phyloP scores from a whole-genome alignment of 1,140 invertebrate genomes.

The Trigoniulus corallinus region DNA sequence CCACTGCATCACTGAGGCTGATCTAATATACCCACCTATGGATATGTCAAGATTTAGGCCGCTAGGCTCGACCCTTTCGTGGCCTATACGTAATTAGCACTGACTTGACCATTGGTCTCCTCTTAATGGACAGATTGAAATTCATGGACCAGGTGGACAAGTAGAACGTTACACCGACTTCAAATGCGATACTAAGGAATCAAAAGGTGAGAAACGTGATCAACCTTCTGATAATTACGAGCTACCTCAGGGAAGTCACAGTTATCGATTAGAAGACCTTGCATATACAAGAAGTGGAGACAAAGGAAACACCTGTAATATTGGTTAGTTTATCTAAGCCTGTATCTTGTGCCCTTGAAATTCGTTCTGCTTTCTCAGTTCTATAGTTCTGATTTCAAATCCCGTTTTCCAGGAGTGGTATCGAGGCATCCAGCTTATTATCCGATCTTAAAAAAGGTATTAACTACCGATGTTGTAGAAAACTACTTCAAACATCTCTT shows the following conservation, averaged over 20 bases:
- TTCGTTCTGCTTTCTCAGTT: too few relatives aligned
- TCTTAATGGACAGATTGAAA: not conserved
- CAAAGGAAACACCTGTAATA: conserved; percentile 33
- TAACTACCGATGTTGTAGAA: conserved; percentile 27
- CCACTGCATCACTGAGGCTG: too few relatives aligned
- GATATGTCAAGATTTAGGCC: too few relatives aligned
- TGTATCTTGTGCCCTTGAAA: too few relatives aligned
- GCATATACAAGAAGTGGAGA: conserved; percentile 35
- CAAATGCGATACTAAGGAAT: conserved; percentile 4
- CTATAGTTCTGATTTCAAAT: too few relatives aligned
- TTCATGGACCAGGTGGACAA: conserved; percentile 18
- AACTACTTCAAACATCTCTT: conserved; percentile 31
- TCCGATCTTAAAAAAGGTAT: conserved; percentile 23
- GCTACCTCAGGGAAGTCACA: conserved; percentile 16
- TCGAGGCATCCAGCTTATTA: conserved; percentile 27
- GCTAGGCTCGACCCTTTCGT: too few relatives aligned
- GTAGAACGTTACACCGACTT: conserved; percentile 18
- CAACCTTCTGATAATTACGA: not conserved
- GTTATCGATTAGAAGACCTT: conserved; percentile 29
- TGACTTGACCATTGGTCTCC: not conserved
- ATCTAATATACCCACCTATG: too few relatives aligned
- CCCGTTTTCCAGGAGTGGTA: conserved; percentile 28
- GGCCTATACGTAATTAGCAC: too few relatives aligned
- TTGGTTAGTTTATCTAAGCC: conserved; percentile 21
- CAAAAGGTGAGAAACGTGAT: not conserved